These are phyloP conservation scores for Eucera pruinosa DNA, from an alignment of 2,888 invertebrate genomes.

Conservation along the genomic window DNA sequence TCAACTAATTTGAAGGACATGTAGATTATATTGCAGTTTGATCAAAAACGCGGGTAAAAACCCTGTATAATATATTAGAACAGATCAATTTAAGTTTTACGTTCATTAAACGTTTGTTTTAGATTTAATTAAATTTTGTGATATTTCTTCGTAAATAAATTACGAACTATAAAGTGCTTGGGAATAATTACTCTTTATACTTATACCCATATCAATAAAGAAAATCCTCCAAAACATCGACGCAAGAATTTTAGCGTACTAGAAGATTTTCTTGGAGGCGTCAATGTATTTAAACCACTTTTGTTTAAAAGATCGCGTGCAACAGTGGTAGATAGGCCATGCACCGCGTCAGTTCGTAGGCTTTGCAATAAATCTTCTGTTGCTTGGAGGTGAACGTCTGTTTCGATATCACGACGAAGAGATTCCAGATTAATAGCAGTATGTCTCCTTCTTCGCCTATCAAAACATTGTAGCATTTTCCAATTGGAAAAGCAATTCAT, in stretches of 20 bases:
- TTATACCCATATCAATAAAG: constrained; percentile 71
- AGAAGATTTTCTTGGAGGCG: constrained; percentile 89
- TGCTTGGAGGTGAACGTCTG: constrained; percentile 67
- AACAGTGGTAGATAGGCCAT: constrained; percentile 86
- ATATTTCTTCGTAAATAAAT: not conserved
- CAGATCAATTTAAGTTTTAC: too few species aligned
- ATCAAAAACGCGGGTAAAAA: too few species aligned
- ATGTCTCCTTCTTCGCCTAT: constrained; percentile 22
- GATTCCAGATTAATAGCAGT: constrained; percentile 59
- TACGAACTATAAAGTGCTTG: not conserved
- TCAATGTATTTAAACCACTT: constrained; percentile 89
- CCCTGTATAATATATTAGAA: too few species aligned
- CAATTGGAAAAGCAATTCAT: not conserved
- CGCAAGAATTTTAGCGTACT: constrained; percentile 89
- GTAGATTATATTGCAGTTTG: too few species aligned
- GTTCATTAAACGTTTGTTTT: too few species aligned
- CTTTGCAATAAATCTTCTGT: constrained; percentile 62
- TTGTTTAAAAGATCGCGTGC: constrained; percentile 87
- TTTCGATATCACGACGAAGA: constrained; percentile 67
- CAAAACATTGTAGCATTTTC: constrained; percentile 36
- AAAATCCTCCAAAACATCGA: constrained; percentile 88
- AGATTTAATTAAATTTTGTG: constrained; percentile 1
- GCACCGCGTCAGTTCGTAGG: constrained; percentile 56
- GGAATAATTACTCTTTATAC: not conserved
- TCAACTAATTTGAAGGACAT: too few species aligned